Evolutionary conservation across 2,888 invertebrate species (phyloP), one percentile per base, ranked within the genome.

Genomic region (Caprella mutica): DNA sequence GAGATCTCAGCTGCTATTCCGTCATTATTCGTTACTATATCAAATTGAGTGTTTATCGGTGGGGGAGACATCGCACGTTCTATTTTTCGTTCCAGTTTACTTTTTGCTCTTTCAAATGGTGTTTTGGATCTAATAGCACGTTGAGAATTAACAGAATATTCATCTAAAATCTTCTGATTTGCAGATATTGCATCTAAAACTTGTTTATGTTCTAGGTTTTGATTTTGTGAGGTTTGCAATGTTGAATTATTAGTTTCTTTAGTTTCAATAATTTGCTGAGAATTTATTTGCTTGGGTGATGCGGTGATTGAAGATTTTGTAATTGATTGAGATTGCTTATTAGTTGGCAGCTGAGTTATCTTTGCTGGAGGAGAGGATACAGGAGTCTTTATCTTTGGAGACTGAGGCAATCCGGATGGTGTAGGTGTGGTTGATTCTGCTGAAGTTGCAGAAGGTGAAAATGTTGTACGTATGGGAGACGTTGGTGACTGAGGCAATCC

Each of bases 41-140:
- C 48, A 12, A 48, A n/a, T n/a, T n/a, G n/a, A n/a, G n/a, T n/a
- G n/a, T n/a, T n/a, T n/a, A n/a, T n/a, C n/a, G n/a, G 23, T 4
- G 48, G 48, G 26, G 52, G 52, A 3, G 52, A 51, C 23, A 17
- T 51, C 9, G 52, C 48, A n/a, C 39, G 42, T n/a, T 64, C 58
- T 35, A 56, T 55, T 39, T 60, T 60, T 19, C 43, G 59, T 43
- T 64, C 64, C 17, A 60, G 48, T 17, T 43, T 44, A 3, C 42
- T 46, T 17, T 42, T 58, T 3, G 58, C 52, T 39, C 51, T 58
- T 43, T 61, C 61, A 26, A 61, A 57, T 14, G 64, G 58, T 26
- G 58, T 56, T 27, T 58, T 64, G 14, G 60, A 55, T 21, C 53
- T 42, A 14, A 30, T 5, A 8, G 21, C 19, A n/a, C n/a, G n/a